phyloP scores from a whole-genome alignment of 2,797 vertebrate genomes.

The Rhabdomys pumilio region DNA sequence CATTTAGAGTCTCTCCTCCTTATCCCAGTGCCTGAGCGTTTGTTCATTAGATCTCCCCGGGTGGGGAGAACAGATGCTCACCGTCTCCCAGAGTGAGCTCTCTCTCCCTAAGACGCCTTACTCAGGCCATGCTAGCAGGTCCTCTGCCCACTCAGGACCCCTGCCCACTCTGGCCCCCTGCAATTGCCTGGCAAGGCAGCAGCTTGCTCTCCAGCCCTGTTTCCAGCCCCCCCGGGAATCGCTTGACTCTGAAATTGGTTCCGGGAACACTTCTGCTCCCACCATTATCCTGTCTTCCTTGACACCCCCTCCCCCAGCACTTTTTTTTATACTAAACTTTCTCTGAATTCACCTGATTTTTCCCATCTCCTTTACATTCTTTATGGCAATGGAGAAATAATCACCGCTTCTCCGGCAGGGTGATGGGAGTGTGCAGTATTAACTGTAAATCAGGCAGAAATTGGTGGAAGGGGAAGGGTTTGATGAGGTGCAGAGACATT shows the following conservation, averaged over 20 bases:
- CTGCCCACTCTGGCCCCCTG: not conserved
- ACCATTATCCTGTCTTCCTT: conserved; percentile 76
- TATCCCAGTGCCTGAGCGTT: not conserved
- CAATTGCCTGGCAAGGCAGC: not conserved
- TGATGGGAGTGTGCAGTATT: conserved; percentile 88
- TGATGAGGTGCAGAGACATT: conserved; percentile 90
- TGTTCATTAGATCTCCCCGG: not conserved
- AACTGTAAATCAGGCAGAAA: conserved; percentile 90
- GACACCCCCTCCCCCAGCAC: conserved; percentile 73
- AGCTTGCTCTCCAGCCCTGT: not conserved
- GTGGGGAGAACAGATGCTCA: not conserved
- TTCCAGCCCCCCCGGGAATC: conserved; percentile 36
- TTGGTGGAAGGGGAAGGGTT: conserved; percentile 89
- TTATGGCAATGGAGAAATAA: conserved; percentile 89
- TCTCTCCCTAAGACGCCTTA: not conserved
- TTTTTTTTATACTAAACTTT: conserved; percentile 86
- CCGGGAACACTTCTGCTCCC: conserved; percentile 81
- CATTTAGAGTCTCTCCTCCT: not conserved
- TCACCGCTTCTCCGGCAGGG: conserved; percentile 87
- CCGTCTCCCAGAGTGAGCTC: not conserved
- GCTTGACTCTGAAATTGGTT: conserved; percentile 83
- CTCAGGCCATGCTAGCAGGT: not conserved
- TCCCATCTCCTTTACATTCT: conserved; percentile 89
- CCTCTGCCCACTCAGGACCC: not conserved
- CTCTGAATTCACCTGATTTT: conserved; percentile 89